A percentile compares a stretch with the other conserved stretches of the same genome.
phyloP scores from a whole-genome alignment of 2,113 vertebrate species.

The Mus musculus region DNA sequence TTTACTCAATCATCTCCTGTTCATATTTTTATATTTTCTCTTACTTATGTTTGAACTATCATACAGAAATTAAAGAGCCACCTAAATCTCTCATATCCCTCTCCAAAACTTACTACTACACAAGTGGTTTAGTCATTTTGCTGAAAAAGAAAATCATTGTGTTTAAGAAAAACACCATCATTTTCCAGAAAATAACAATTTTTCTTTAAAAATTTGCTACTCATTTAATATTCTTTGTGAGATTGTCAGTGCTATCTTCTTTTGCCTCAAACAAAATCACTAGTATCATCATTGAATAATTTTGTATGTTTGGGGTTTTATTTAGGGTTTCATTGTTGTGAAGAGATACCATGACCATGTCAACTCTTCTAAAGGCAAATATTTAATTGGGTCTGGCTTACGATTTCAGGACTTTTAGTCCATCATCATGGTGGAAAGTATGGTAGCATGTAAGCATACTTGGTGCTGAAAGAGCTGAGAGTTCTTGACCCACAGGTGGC shows the following conservation, averaged over 20 bases:
- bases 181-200: background rate
- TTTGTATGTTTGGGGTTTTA: background rate
- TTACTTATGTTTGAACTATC: background rate
- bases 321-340: too few relatives aligned
- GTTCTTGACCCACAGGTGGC: too few relatives aligned
- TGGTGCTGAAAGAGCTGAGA: too few relatives aligned
- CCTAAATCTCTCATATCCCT: background rate
- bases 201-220: background rate
- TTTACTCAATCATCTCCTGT: background rate
- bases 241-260: background rate
- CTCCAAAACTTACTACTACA: background rate
- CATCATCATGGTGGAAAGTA: too few relatives aligned
- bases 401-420: too few relatives aligned
- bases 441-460: too few relatives aligned
- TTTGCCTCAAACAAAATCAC: background rate
- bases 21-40: background rate
- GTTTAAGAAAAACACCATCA: background rate
- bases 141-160: background rate
- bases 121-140: background rate
- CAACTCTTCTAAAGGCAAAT: too few relatives aligned
- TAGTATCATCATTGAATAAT: background rate
- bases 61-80: fast-evolving
- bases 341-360: too few relatives aligned
- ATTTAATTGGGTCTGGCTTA: too few relatives aligned
- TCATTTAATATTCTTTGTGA: background rate